A percentile compares a stretch with the other conserved stretches of the same genome.
Conservation (phyloP, 2,797 vertebrate genomes). For the Ibycter americanus region DNA sequence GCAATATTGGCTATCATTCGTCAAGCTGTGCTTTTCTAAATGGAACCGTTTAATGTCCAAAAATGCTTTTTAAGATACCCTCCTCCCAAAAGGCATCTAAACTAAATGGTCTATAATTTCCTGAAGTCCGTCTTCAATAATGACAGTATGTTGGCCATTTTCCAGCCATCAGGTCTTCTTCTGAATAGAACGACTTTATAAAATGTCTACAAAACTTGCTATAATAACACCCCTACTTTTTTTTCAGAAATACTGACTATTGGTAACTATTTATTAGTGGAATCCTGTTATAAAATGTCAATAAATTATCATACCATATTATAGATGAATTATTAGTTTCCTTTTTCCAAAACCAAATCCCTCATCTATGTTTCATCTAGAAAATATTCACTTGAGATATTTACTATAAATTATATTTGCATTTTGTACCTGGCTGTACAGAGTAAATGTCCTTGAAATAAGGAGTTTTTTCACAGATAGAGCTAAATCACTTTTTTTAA, state of each 20-base stretch:
- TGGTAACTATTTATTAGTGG: slow-evolving; percentile 52
- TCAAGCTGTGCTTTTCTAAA: slow-evolving; percentile 79
- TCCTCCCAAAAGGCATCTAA: slow-evolving; percentile 75
- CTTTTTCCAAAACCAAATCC: neutral
- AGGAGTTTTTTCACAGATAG: neutral
- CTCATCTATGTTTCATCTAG: neutral
- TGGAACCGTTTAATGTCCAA: slow-evolving; percentile 77
- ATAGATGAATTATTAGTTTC: neutral
- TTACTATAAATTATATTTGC: neutral
- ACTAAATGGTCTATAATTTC: slow-evolving; percentile 80
- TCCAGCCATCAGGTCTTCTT: slow-evolving; percentile 56
- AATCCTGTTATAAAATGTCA: slow-evolving; percentile 54
- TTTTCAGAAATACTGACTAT: neutral
- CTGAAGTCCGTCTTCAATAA: slow-evolving; percentile 80
- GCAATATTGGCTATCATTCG: slow-evolving; percentile 69
- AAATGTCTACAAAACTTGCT: slow-evolving; percentile 72
- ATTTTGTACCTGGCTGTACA: neutral
- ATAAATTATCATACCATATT: slow-evolving; percentile 13
- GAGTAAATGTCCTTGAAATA: neutral
- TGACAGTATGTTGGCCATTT: slow-evolving; percentile 77
- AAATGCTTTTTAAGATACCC: slow-evolving; percentile 78
- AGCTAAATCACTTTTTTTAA: neutral
- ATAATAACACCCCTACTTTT: neutral
- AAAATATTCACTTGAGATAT: neutral
- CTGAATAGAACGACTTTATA: slow-evolving; percentile 73